Conservation (phyloP, 2,888 invertebrate species). For the Epistrophe grossulariae region DNA sequence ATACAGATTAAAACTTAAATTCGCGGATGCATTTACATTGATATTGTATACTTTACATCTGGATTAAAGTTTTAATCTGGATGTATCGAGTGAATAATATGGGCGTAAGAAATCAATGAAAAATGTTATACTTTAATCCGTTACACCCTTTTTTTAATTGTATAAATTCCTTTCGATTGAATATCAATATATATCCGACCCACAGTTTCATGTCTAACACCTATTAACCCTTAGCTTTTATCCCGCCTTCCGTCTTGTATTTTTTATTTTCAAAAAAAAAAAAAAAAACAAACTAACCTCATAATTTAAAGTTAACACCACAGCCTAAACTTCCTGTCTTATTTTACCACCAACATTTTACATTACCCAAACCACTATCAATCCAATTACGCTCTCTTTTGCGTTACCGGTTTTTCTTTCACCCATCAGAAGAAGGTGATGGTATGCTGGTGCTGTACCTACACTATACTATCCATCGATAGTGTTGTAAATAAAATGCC, state of each 20-base stretch:
- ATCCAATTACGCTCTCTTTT: conserved; percentile 68
- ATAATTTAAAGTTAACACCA: conserved; percentile 73
- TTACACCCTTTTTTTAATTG: conserved; percentile 32
- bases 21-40: too few relatives aligned
- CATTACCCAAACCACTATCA: conserved; percentile 49
- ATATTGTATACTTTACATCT: too few relatives aligned
- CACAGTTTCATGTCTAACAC: conserved; percentile 54
- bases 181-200: conserved; percentile 12
- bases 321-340: conserved; percentile 67
- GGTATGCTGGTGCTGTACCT: conserved; percentile 1
- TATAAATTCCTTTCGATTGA: conserved; percentile 26
- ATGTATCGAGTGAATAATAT: too few relatives aligned
- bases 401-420: conserved; percentile 51
- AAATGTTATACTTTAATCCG: neutral
- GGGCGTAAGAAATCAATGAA: neutral
- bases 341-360: conserved; percentile 26
- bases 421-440: conserved; percentile 54
- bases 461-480: conserved; percentile 57
- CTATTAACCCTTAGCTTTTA: conserved; percentile 61
- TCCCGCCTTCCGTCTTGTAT: conserved; percentile 27
- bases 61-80: too few relatives aligned
- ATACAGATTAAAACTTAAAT: too few relatives aligned
- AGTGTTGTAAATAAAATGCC: conserved; percentile 73
- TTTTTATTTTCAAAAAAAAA: neutral
- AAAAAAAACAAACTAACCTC: conserved; percentile 26